These are phyloP conservation scores for Lateolabrax maculatus DNA, from an alignment of 2,797 vertebrate species.

Conservation along the genomic window DNA sequence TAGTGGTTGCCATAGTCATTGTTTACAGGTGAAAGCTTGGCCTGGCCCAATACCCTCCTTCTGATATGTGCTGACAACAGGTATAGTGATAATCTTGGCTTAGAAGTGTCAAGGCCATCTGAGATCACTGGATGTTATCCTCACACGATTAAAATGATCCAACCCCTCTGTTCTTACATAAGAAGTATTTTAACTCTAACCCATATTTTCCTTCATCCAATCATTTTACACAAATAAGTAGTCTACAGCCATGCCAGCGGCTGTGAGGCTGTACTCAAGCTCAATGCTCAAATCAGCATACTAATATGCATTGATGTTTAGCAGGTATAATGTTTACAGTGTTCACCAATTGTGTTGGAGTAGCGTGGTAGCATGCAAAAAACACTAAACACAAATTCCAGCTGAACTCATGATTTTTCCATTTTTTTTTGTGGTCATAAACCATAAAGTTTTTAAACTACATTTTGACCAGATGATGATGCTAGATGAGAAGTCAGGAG, in stretches of 20 bases:
- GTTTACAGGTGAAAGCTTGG: constrained; percentile 46
- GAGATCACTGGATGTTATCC: constrained; percentile 68
- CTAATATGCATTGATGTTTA: not conserved
- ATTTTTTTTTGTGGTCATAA: not conserved
- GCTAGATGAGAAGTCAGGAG: not conserved
- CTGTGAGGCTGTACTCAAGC: not conserved
- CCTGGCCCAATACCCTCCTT: constrained; percentile 37
- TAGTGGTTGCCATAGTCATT: not conserved
- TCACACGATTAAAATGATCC: constrained; percentile 69
- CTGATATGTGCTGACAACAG: constrained; percentile 75
- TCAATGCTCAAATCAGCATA: not conserved
- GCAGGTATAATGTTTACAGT: not conserved
- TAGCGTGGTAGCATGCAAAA: not conserved
- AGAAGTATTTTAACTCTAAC: constrained; percentile 21
- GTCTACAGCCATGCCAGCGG: not conserved
- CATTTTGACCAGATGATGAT: not conserved
- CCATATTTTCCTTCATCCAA: not conserved
- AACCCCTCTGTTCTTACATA: constrained; percentile 27
- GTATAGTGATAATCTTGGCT: constrained; percentile 78
- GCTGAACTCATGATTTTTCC: not conserved
- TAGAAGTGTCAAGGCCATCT: constrained; percentile 74
- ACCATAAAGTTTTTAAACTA: not conserved
- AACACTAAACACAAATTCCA: no score
- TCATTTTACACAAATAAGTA: not conserved
- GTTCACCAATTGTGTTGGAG: not conserved